phyloP scores from a whole-genome alignment of 2,113 vertebrate species.

The Thinocorus orbignyianus region DNA sequence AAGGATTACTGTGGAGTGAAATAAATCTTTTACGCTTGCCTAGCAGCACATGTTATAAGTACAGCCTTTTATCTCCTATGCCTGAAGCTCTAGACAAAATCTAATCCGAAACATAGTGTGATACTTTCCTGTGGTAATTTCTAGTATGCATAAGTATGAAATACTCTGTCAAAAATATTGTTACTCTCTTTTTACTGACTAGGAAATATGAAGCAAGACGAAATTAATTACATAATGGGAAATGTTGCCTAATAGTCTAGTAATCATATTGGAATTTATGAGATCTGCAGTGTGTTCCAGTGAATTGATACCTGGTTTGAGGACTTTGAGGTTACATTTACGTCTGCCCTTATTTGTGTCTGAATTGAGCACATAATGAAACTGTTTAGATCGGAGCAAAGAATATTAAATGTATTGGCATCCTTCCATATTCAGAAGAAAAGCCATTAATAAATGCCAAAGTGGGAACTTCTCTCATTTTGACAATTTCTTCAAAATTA shows the following conservation, averaged over 20 bases:
- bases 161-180: background rate
- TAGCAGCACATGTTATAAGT: background rate
- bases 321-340: background rate
- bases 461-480: background rate
- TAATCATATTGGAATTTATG: background rate
- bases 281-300: background rate
- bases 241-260: background rate
- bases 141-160: background rate
- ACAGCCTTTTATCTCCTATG: background rate
- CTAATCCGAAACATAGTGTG: background rate
- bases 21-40: background rate
- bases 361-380: background rate
- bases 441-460: background rate
- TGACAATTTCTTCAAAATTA: background rate
- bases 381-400: background rate
- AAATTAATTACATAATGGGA: background rate
- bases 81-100: background rate
- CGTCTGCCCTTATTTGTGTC: background rate
- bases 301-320: background rate
- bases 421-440: background rate
- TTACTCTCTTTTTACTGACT: background rate
- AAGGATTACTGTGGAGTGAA: background rate
- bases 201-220: background rate
- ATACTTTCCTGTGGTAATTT: background rate
- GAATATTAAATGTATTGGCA: background rate